Evolutionary conservation across 2,797 vertebrate genomes (phyloP), one percentile per base, ranked within the genome.

Genomic region (Tokudaia tokunoshimensis): DNA sequence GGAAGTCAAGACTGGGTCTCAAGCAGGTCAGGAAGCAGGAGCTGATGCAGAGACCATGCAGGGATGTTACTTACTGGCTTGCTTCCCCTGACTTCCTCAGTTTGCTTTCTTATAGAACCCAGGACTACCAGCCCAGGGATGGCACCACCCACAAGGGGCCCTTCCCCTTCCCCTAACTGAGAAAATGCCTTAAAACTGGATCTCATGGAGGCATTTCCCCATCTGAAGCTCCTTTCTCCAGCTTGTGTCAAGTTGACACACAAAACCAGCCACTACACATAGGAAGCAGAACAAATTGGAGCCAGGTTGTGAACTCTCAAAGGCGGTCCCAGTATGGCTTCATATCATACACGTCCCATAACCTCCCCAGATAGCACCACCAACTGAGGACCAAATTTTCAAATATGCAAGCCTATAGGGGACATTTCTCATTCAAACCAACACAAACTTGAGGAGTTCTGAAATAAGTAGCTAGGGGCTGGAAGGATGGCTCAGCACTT

Each of bases 381-480:
- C 44, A 70, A 52, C 7, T 24, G 12, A 47, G 63, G 31, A 70
- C 31, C 19, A 70, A 14, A 13, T 15, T 50, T 70, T 70, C 63
- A 86, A 52, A 86, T 70, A 24, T n/a, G 24, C 26, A 19, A 24
- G 12, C 31, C 59, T 84, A 31, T 63, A 13, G 59, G 37, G 26
- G 31, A 34, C 57, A 31, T 50, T 50, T 24, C 83, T 70, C 31
- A 70, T 3, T 85, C 31, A n/a, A n/a, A 24, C 31, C 3, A 70
- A 34, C 20, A 52, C 83, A 85, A 88, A 11, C 86, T 79, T 92
- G 65, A n/a, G 7, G 14, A 84, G 80, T 84, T 92, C 75, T 84
- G 67, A 88, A 90, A 29, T 15, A 94, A 94, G 57, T 20, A 85
- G 29, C 17, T n/a, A 22, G 31, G 44, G 31, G 31, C 19, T 67